Base-by-base conservation (phyloP, 2,888 invertebrate genomes). In the Lepidocyrtinus sp. region DNA sequence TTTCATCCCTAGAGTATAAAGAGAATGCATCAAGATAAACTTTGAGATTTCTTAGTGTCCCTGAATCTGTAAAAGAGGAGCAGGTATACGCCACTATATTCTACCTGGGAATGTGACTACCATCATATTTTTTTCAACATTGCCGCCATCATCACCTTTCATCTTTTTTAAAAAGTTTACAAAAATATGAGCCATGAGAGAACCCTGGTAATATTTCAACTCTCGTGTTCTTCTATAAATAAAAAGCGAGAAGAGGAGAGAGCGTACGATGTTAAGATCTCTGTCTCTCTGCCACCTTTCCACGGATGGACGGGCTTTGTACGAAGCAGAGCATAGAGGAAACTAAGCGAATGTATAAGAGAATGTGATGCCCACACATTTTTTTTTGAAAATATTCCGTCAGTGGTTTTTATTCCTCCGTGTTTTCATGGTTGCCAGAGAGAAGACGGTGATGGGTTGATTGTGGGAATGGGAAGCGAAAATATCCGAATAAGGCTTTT, bases 301-400 rank as follows among this genome's bases (percentile, higher is more conserved):
- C 75, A 80, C 74, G 80, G 80, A 74, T 80, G 74, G 80, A 75
- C 75, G 80, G 75, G 64, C 80, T 74, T 69, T 74, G 75, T 69
- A 80, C 73, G 67, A 74, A 75, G 80, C 80, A 80, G 74, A 75
- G 80, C 80, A 75, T 80, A 70, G 73, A 59, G 45, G 63, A 69
- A 68, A 79, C 72, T 68, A 73, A 65, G 64, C 65, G 69, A 69
- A 24, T 25, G 19, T 46, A 61, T 17, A 69, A 69, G 7, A 36
- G 22, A 21, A 27, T 27, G 45, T 19, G 50, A 70, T 61, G 59
- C 17, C 61, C 59, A 36, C 36, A 36, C 36, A 36, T 7, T 36
- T 7, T 12, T 7, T 7, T 36, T 36, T 36, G 5, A 7, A 36
- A 7, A 7, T 36, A 5, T 36, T 36, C 36, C 36, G 5, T 36